phyloP scores from a whole-genome alignment of 2,888 invertebrate genomes.

The Machimus rusticus region DNA sequence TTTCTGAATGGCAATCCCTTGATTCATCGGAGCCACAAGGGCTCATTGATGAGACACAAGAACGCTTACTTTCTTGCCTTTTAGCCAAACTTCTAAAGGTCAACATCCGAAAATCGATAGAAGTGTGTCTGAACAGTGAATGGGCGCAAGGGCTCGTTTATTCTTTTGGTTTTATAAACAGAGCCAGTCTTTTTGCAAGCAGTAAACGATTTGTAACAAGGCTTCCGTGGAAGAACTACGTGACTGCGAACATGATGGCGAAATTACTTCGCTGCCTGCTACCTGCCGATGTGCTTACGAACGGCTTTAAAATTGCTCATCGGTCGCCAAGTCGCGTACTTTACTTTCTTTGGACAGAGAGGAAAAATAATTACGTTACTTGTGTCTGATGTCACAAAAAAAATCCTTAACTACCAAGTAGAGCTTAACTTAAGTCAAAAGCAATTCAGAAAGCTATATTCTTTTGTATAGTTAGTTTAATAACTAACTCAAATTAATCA shows the following conservation, averaged over 20 bases:
- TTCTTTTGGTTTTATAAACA: not conserved
- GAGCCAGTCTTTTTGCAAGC: not conserved
- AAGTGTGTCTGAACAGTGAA: not conserved
- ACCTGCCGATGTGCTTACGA: not conserved
- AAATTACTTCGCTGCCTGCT: not conserved
- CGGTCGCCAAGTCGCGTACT: not conserved
- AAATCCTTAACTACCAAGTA: not conserved
- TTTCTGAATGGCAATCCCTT: not conserved
- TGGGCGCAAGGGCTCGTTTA: not conserved
- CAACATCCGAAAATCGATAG: not conserved
- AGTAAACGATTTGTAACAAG: not conserved
- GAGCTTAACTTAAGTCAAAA: not conserved
- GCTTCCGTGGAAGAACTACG: not conserved
- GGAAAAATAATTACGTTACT: not conserved
- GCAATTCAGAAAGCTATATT: too few relatives aligned
- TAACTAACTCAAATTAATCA: too few relatives aligned
- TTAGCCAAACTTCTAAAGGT: not conserved
- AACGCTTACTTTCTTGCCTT: not conserved
- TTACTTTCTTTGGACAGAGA: not conserved
- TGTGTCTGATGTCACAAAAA: not conserved
- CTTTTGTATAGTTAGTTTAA: not conserved
- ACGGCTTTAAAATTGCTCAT: not conserved
- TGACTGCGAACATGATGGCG: not conserved
- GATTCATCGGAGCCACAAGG: not conserved
- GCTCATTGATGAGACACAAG: not conserved